Conservation (phyloP, 2,113 vertebrate genomes). For the Tonatia bakeri region DNA sequence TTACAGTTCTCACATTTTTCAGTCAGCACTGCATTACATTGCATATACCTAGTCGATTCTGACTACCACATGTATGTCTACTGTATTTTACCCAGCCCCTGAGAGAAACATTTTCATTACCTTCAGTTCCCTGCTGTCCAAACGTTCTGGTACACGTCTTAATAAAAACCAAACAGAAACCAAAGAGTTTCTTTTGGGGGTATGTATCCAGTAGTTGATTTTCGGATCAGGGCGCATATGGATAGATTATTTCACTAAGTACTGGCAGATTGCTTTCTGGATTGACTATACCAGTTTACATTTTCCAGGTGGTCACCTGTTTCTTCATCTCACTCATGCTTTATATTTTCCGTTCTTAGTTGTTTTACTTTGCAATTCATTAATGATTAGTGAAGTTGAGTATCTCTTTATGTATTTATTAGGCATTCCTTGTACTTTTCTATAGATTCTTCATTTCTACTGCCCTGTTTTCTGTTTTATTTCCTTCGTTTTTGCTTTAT, state of each 20-base stretch:
- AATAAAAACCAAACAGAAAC: neutral
- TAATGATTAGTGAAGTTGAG: neutral
- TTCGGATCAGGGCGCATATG: neutral
- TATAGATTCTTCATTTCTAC: neutral
- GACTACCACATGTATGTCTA: neutral
- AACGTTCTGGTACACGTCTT: neutral
- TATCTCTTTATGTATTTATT: neutral
- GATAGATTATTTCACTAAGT: neutral
- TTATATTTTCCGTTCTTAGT: neutral
- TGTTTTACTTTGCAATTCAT: neutral
- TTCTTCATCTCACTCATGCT: neutral
- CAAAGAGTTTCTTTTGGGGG: neutral
- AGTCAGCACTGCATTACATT: neutral
- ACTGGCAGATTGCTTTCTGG: neutral
- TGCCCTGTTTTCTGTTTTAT: neutral
- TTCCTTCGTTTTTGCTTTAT: neutral
- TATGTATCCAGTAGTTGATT: neutral
- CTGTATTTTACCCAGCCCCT: neutral
- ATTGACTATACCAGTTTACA: neutral
- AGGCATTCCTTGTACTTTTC: neutral
- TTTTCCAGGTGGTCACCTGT: neutral
- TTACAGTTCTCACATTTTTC: neutral
- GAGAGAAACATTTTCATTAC: neutral
- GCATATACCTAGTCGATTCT: neutral
- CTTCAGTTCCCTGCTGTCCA: neutral